Percentiles rank a stretch among this genome's conserved stretches.
Evolutionary conservation across 2,888 invertebrate genomes (phyloP).

Genomic region (Yponomeuta sedellus): DNA sequence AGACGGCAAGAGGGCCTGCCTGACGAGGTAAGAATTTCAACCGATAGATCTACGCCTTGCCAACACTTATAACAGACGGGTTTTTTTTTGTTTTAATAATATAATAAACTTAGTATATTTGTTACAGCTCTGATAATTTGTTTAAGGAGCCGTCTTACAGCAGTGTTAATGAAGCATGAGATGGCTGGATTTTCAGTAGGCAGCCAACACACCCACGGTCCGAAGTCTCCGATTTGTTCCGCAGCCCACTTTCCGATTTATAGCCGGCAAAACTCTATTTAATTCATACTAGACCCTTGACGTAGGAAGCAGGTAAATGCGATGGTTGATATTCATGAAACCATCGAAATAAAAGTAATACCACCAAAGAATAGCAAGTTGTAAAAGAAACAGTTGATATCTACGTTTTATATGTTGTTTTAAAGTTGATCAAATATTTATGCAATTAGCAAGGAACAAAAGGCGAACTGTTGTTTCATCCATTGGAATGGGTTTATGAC

Average conservation of each 20-base stretch:
- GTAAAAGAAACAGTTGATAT: too few species aligned
- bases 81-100: too few species aligned
- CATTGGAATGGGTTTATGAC: not conserved
- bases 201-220: constrained; percentile 19
- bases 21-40: too few species aligned
- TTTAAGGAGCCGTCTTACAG: constrained; percentile 28
- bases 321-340: not conserved
- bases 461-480: not conserved
- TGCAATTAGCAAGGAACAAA: not conserved
- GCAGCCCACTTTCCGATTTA: constrained; percentile 23
- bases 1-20: too few species aligned
- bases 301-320: not conserved
- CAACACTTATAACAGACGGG: too few species aligned
- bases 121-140: too few species aligned
- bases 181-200: constrained; percentile 1
- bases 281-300: constrained; percentile 14
- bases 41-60: too few species aligned
- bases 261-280: constrained; percentile 19
- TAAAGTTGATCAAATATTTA: not conserved
- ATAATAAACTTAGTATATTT: too few species aligned
- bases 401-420: not conserved
- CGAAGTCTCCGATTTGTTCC: constrained; percentile 19
- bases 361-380: not conserved
- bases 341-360: not conserved
- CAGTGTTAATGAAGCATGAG: constrained; percentile 31